These are phyloP conservation scores for Todiramphus saurophagus DNA, from an alignment of 2,113 vertebrate genomes.

Conservation along the genomic window DNA sequence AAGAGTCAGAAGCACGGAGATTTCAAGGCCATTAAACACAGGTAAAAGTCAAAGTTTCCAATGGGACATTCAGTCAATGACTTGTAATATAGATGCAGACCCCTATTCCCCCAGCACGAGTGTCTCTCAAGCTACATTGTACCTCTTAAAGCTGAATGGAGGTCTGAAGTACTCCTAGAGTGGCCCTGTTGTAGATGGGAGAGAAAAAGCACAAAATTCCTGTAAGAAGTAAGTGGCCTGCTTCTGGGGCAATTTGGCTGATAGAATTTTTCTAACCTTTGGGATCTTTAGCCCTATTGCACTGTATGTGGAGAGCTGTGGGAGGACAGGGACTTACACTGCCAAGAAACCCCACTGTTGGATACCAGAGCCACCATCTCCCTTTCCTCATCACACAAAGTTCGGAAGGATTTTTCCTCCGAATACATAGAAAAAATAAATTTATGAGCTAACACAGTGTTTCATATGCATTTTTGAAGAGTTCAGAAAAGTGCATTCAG, in stretches of 20 bases:
- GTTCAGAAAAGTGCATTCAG: neutral
- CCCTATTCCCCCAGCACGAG: neutral
- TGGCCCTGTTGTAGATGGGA: neutral
- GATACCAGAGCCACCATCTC: neutral
- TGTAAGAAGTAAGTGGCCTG: neutral
- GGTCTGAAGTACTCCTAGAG: neutral
- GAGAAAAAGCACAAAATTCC: neutral
- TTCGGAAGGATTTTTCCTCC: neutral
- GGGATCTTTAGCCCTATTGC: neutral
- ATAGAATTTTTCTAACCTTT: neutral
- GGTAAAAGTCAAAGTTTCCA: neutral
- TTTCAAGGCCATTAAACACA: neutral
- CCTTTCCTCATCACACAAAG: neutral
- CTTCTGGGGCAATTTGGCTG: neutral
- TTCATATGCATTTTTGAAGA: neutral
- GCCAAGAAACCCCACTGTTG: neutral
- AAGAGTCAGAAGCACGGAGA: neutral
- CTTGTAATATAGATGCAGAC: too few relatives aligned
- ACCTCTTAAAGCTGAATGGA: neutral
- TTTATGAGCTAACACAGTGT: neutral
- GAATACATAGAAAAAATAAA: neutral
- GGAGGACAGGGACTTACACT: neutral
- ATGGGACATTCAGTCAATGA: neutral
- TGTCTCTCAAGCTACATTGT: neutral
- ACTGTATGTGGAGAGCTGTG: fast-evolving